These are phyloP conservation scores for Drosophila glabriapex DNA, from an alignment of 2,888 invertebrate genomes.

Conservation along the genomic window DNA sequence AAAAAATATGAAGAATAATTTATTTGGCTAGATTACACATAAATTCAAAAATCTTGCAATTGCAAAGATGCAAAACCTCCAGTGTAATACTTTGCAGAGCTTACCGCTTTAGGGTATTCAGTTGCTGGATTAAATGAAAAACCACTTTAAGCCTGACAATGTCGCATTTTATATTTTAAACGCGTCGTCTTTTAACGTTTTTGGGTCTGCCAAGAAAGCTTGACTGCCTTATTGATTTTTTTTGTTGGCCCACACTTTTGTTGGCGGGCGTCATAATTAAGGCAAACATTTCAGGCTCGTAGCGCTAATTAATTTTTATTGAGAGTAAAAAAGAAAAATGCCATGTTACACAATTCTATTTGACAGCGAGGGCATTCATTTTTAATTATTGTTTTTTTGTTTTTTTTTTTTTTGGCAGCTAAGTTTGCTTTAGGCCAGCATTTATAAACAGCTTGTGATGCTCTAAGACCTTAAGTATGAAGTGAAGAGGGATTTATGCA, in stretches of 20 bases:
- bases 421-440: not conserved
- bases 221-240: slow-evolving; percentile 54
- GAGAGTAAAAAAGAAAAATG: slow-evolving; percentile 47
- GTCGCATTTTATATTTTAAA: slow-evolving; percentile 29
- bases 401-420: slow-evolving; percentile 2
- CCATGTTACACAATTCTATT: slow-evolving; percentile 22
- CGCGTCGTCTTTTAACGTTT: slow-evolving; percentile 54
- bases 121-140: slow-evolving; percentile 10
- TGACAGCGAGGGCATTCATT: not conserved
- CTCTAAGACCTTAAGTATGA: slow-evolving; percentile 23
- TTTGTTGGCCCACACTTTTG: slow-evolving; percentile 39
- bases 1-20: slow-evolving; percentile 7
- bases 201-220: slow-evolving; percentile 23
- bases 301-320: slow-evolving; percentile 76
- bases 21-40: not conserved
- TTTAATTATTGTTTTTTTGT: not conserved
- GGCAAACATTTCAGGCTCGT: slow-evolving; percentile 54
- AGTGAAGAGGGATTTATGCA: slow-evolving; percentile 13
- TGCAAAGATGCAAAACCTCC: not conserved
- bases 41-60: not conserved
- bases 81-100: not conserved
- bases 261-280: slow-evolving; percentile 63
- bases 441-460: slow-evolving; percentile 3
- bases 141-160: slow-evolving; percentile 25
- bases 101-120: not conserved